phyloP scores from a whole-genome alignment of 2,113 vertebrate species.

The Gobiocypris rarus region DNA sequence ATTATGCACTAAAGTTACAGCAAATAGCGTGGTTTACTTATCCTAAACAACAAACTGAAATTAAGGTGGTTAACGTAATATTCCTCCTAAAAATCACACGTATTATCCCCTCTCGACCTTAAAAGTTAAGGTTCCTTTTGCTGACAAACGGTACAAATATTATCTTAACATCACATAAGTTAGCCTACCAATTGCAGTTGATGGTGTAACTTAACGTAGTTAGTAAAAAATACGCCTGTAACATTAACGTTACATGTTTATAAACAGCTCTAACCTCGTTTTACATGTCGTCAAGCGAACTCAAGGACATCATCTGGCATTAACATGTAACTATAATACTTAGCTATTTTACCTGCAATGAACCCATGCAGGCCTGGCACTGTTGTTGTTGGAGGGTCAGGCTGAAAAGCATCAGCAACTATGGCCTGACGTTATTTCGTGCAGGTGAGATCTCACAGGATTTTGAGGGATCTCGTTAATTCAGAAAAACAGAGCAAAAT shows the following conservation, averaged over 20 bases:
- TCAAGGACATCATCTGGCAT: background rate
- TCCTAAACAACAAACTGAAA: constrained; percentile 4
- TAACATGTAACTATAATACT: background rate
- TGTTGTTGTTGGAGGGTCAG: background rate
- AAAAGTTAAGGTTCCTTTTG: no score
- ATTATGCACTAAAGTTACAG: background rate
- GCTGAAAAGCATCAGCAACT: background rate
- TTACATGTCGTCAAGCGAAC: background rate
- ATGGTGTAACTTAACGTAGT: no score
- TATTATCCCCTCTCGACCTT: background rate
- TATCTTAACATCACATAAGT: no score
- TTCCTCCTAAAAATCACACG: constrained; percentile 4
- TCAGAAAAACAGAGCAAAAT: background rate
- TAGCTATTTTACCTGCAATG: constrained; percentile 2
- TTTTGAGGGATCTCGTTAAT: constrained; percentile 12
- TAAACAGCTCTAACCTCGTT: background rate
- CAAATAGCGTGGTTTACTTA: constrained; percentile 5
- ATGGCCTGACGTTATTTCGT: background rate
- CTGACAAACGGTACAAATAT: no score
- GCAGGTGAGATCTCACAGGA: constrained; percentile 1
- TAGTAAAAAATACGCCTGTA: no score
- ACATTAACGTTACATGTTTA: no score
- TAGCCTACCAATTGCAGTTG: no score
- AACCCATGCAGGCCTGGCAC: background rate
- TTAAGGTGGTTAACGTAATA: background rate